phyloP scores from a whole-genome alignment of 1,140 invertebrate species.

The Caerostris darwini region DNA sequence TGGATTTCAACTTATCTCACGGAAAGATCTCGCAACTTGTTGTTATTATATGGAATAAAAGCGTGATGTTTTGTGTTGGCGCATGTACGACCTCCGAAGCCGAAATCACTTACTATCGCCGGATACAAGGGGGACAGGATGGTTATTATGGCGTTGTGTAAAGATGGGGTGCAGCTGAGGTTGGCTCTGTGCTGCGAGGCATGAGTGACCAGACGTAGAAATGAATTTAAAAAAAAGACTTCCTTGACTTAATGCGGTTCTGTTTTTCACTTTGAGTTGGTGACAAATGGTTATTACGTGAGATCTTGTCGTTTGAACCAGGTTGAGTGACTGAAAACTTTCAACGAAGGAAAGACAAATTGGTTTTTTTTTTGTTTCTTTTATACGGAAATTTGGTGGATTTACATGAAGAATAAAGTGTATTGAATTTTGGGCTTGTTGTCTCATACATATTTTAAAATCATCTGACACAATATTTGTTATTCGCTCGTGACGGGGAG shows the following conservation, averaged over 20 bases:
- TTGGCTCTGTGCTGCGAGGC: conserved; percentile 15
- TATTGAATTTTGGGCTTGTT: too few species aligned
- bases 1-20: conserved; percentile 57
- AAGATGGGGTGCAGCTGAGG: conserved; percentile 39
- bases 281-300: conserved; percentile 50
- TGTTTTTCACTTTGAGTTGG: neutral
- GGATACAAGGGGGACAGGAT: conserved; percentile 61
- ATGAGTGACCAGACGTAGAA: neutral
- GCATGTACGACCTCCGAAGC: conserved; percentile 45
- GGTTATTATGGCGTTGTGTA: conserved; percentile 47
- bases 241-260: conserved; percentile 42
- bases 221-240: conserved; percentile 25
- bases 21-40: conserved; percentile 45
- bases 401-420: too few species aligned
- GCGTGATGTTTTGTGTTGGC: conserved; percentile 47
- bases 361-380: neutral
- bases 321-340: neutral
- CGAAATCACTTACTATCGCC: conserved; percentile 65
- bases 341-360: neutral
- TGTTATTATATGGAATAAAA: conserved; percentile 59
- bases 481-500: too few species aligned
- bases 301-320: conserved; percentile 14
- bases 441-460: too few species aligned
- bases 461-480: too few species aligned
- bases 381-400: too few species aligned